Evolutionary conservation across 2,888 invertebrate genomes (phyloP), one percentile per base, ranked within the genome.

Genomic region (Agriopis marginaria): DNA sequence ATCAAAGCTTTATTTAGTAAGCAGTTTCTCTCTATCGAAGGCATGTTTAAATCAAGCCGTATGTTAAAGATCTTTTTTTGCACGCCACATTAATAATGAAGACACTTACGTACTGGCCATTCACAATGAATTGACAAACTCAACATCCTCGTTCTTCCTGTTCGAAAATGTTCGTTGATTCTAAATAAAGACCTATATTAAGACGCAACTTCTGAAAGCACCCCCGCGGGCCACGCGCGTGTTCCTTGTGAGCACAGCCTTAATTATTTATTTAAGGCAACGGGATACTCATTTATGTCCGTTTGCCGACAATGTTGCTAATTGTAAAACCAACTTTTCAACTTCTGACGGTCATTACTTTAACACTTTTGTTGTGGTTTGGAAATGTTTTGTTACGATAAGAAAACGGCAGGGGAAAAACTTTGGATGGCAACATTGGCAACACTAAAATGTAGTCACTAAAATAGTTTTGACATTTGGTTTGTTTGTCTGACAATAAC

Each of bases 181-280:
- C 68, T 53, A 71, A 71, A 81, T 80, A 80, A 82, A 86, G 82
- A 79, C 79, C 81, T 80, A 82, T 80, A 86, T 88, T 85, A 86
- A 88, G 86, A 82, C 82, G 72, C 87, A 81, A 78, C 32, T 4
- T 59, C 77, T 81, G 79, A 78, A 75, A 75, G 76, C 79, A 68
- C 70, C 75, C 77, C 84, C 79, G 81, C 81, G 67, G 86, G 83
- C 82, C 55, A 73, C 79, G 73, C 77, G 77, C 81, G 82, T 81
- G 54, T 14, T 47, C 72, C 81, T 81, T 80, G 55, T 39, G 59
- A 71, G 72, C 71, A 63, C 68, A 71, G 75, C 72, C 79, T 77
- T 82, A 76, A 86, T 84, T 84, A 81, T 82, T 81, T 82, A 83
- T 85, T 83, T 78, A 71, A 80, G 74, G 70, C 79, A 85, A 80